phyloP scores from a whole-genome alignment of 2,888 invertebrate species.

The Callyntrura guangdongensis region DNA sequence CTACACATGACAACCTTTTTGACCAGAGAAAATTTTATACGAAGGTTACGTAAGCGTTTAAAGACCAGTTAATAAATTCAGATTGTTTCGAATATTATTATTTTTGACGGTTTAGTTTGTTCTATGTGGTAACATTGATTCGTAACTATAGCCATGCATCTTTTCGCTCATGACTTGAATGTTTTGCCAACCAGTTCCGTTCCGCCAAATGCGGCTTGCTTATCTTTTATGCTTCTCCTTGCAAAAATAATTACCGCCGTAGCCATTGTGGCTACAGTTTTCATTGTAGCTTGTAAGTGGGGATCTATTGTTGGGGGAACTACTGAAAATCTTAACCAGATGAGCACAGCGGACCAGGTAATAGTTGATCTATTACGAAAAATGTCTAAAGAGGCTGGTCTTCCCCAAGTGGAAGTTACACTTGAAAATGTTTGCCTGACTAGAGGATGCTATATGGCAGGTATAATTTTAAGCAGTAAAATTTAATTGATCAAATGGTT shows the following conservation, averaged over 20 bases:
- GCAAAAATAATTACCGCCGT: neutral
- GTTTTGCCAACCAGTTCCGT: too few species aligned
- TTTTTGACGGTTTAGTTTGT: too few species aligned
- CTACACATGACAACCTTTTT: too few species aligned
- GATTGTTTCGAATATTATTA: too few species aligned
- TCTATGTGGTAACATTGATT: too few species aligned
- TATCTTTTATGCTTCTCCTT: neutral
- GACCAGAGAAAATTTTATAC: too few species aligned
- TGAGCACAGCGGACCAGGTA: neutral
- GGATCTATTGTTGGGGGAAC: neutral
- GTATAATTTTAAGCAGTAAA: conserved; percentile 46
- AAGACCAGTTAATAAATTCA: too few species aligned
- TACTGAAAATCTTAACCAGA: neutral
- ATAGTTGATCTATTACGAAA: neutral
- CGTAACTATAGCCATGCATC: too few species aligned
- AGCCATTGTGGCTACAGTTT: neutral
- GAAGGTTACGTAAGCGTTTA: too few species aligned
- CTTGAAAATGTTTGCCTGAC: conserved; percentile 67
- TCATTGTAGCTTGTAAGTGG: neutral
- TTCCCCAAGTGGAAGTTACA: conserved; percentile 24
- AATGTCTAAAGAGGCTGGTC: conserved; percentile 38
- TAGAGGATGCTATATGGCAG: conserved; percentile 77
- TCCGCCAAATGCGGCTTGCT: neutral
- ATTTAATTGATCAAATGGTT: neutral
- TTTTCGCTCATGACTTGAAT: too few species aligned